Base-by-base conservation (phyloP, 2,797 vertebrate genomes). In the Pseudochirops cupreus region DNA sequence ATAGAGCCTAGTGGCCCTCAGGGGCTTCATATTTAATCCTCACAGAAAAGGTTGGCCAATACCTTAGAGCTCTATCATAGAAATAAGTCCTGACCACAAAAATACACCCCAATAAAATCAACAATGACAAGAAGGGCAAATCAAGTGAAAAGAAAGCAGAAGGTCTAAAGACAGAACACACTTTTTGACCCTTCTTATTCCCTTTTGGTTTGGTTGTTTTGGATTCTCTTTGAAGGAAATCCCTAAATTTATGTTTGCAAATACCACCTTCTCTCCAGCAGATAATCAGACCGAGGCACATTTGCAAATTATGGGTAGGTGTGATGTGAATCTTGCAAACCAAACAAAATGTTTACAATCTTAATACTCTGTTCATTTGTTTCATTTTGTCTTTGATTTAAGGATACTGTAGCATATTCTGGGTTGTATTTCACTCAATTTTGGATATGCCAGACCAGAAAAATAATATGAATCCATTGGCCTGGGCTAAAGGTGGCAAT, bases 351-450 rank as follows among this genome's bases (percentile, higher is more conserved):
- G 26, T 87, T 46, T 46, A 21, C 59, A 5, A 11, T 0, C 5
- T 24, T 12, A 2, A 46, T 24, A 82, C 18, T 82, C 4, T 74
- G 57, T 74, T 46, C 2, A 46, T 87, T 46, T 46, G 74, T 24
- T 46, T 50, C 46, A 21, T 26, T 87, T 87, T 87, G 7, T 24
- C 74, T 87, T 87, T 87, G 7, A 87, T 26, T 50, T 87, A 87
- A 87, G 39, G 9, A 87, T 50, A 26, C 39, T 50, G 16, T 74
- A 39, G 39, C 74, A 46, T 87, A 26, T 50, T 26, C 21, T 87
- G 39, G 14, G 26, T 1, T 10, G 14, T 0, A 0, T 0, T 12
- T 21, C 26, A 26, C 6, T 31, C 50, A 28, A 0, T 13, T 90
- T 46, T 46, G 31, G 57, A 57, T 9, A 52, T 55, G 50, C 21